These are phyloP conservation scores for Ganaspis brasiliensis DNA, from an alignment of 2,888 invertebrate genomes.

Conservation along the genomic window DNA sequence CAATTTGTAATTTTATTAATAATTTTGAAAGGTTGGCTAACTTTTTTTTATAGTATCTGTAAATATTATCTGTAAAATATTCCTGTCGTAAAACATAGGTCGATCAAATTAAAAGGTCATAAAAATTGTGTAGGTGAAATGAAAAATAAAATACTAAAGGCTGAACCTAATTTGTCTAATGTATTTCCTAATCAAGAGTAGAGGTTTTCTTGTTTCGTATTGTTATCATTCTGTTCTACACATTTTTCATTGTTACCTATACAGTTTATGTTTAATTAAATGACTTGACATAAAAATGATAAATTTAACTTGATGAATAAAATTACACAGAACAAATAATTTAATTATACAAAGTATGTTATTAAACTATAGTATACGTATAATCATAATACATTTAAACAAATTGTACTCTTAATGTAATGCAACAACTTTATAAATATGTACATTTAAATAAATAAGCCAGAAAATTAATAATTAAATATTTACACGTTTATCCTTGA, in stretches of 20 bases:
- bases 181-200: background rate
- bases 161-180: slow-evolving; percentile 2
- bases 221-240: background rate
- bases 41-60: background rate
- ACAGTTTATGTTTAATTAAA: background rate
- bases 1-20: no score
- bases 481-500: no score
- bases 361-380: no score
- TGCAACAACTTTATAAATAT: no score
- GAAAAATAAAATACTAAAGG: background rate
- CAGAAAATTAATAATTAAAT: no score
- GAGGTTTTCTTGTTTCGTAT: background rate
- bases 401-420: no score
- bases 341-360: background rate
- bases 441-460: no score
- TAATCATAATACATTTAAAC: no score
- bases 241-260: background rate
- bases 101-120: background rate
- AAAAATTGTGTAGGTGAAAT: background rate
- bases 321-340: no score
- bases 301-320: no score
- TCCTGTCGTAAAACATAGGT: background rate
- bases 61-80: background rate
- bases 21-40: no score
- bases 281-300: background rate